Evolutionary conservation across 2,113 vertebrate genomes (phyloP).

Genomic region (Ginglymostoma cirratum): DNA sequence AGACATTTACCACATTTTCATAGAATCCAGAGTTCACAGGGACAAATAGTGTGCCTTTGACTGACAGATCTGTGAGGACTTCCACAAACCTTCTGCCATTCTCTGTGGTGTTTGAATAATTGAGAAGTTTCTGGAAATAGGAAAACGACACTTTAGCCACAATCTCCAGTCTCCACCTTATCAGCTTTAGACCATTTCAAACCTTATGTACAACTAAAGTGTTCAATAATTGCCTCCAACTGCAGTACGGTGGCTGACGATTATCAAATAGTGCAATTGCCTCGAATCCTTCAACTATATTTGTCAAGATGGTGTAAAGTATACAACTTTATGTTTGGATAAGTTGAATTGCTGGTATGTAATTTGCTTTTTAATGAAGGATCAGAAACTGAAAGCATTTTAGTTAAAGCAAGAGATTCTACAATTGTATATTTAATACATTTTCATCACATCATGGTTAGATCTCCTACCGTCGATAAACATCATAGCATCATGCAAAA

Average conservation of each 20-base stretch:
- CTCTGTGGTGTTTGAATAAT: slow-evolving; percentile 63
- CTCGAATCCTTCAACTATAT: not conserved
- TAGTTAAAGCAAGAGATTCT: not conserved
- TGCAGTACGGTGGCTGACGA: not conserved
- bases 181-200: not conserved
- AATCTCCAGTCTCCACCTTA: not conserved
- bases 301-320: not conserved
- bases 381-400: not conserved
- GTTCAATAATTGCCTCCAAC: not conserved
- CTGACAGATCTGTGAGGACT: slow-evolving; percentile 62
- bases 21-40: slow-evolving; percentile 67
- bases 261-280: not conserved
- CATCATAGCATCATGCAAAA: no score
- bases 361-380: not conserved
- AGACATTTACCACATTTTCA: slow-evolving; percentile 66
- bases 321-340: not conserved
- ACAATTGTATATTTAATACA: not conserved
- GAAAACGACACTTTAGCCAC: slow-evolving; percentile 32
- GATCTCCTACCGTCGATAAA: not conserved
- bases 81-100: slow-evolving; percentile 64
- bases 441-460: not conserved
- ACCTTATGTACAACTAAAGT: not conserved
- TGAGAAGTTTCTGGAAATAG: slow-evolving; percentile 68
- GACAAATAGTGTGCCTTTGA: slow-evolving; percentile 73
- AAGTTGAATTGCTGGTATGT: not conserved